Base-by-base conservation (phyloP, 2,888 invertebrate genomes). In the Caradrina kadenii region DNA sequence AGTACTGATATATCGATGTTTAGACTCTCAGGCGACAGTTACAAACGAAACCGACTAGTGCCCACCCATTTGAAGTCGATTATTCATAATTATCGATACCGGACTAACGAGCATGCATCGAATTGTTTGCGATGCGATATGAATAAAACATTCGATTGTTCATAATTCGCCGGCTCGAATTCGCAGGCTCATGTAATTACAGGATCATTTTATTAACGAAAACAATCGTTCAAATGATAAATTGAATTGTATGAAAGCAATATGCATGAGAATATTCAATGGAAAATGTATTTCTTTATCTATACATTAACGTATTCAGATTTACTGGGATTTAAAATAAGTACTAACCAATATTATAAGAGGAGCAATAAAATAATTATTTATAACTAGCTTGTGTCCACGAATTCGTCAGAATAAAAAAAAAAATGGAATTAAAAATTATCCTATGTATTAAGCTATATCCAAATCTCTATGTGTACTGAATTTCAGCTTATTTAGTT, bases 121-220 rank as follows among this genome's bases (percentile, higher is more conserved):
- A 81, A 82, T 66, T 79, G 75, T 84, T 79, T 74, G 79, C 75
- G 19, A 64, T 80, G 61, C n/a, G 64, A 68, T 62, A 84, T 85
- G 86, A 87, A 88, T 87, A 85, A 85, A 82, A 81, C 81, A 88
- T 87, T 58, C 79, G 65, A 80, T 86, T 84, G 80, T 82, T 79
- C 65, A 71, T 75, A 74, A 71, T 72, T 73, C 73, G 65, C 64
- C 71, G 52, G 56, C 60, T 60, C 52, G 67, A 58, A 73, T 55
- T 69, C 72, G n/a, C 48, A 61, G 64, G 60, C 70, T 76, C 54
- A 53, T 45, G 61, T 78, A 73, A 82, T 76, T 73, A 74, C 50
- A 50, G 42, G 63, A 60, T 70, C 7, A 70, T 70, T 68, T 80
- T 63, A 65, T 65, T 68, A 68, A 66, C 56, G 52, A 77, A 69